Evolutionary conservation across 2,888 invertebrate species (phyloP).

Genomic region (Laspeyria flexula): DNA sequence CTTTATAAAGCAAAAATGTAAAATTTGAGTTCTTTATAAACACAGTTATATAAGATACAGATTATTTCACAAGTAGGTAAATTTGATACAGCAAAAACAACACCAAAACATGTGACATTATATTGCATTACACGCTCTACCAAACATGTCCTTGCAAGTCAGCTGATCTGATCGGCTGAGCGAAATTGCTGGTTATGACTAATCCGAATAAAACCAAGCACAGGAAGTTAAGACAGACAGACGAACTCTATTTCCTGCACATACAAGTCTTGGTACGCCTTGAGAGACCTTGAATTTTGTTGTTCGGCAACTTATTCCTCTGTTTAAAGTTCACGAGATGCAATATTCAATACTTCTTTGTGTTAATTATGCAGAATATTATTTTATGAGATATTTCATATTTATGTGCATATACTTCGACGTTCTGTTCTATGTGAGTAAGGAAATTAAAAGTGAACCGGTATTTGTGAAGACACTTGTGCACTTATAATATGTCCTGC

Average conservation of each 20-base stretch:
- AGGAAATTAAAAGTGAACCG: too few species aligned
- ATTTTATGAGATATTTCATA: too few species aligned
- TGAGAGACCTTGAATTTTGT: slow-evolving; percentile 11
- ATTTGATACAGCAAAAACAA: slow-evolving; percentile 24
- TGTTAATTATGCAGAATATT: too few species aligned
- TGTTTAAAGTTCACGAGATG: too few species aligned
- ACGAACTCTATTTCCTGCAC: slow-evolving; percentile 63
- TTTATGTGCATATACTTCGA: too few species aligned
- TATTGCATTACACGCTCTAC: slow-evolving; percentile 53
- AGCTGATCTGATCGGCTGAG: slow-evolving; percentile 47
- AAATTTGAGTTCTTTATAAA: too few species aligned
- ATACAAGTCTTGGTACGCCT: slow-evolving; percentile 56
- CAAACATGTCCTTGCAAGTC: slow-evolving; percentile 57
- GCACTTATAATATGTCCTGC: too few species aligned
- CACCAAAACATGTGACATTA: slow-evolving; percentile 46
- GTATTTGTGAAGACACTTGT: too few species aligned
- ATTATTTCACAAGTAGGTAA: slow-evolving; percentile 15
- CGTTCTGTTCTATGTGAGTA: too few species aligned
- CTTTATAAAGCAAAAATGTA: too few species aligned
- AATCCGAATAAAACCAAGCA: slow-evolving; percentile 36
- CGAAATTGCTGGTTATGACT: slow-evolving; percentile 53
- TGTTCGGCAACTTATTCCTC: background rate
- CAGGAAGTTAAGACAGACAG: slow-evolving; percentile 57
- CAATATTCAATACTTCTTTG: too few species aligned
- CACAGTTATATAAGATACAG: slow-evolving; percentile 2